These are phyloP conservation scores for Melieria omissa DNA, from an alignment of 2,888 invertebrate genomes.

Conservation along the genomic window DNA sequence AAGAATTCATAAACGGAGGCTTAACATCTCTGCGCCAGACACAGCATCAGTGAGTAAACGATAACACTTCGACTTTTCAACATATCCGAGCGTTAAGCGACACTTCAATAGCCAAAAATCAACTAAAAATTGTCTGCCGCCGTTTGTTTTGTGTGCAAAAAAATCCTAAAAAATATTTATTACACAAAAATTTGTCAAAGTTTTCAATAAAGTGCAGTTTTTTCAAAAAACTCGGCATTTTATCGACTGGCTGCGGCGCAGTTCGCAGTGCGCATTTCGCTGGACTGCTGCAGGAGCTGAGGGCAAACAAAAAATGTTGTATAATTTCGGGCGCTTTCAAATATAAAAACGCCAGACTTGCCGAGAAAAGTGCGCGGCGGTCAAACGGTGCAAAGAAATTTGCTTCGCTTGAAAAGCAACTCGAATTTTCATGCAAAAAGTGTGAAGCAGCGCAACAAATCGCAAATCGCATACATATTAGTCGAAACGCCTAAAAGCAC, in stretches of 20 bases:
- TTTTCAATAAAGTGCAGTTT: too few relatives aligned
- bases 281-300: too few relatives aligned
- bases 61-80: conserved; percentile 48
- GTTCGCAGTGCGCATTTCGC: too few relatives aligned
- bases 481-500: neutral
- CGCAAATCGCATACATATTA: conserved; percentile 3
- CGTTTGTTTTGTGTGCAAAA: too few relatives aligned
- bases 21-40: conserved; percentile 52
- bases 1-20: conserved; percentile 60
- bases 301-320: conserved; percentile 25
- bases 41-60: conserved; percentile 61
- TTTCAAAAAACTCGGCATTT: too few relatives aligned
- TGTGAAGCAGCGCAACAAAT: neutral
- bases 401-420: neutral
- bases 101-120: too few relatives aligned
- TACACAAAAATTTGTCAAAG: too few relatives aligned
- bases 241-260: too few relatives aligned
- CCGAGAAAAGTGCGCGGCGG: conserved; percentile 10
- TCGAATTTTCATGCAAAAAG: neutral
- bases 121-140: too few relatives aligned
- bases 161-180: too few relatives aligned
- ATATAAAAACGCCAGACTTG: conserved; percentile 10
- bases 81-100: conserved; percentile 18
- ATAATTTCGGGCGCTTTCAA: conserved; percentile 35
- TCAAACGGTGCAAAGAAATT: neutral